Percentiles rank a stretch among this genome's conserved stretches.
Conservation (phyloP, 2,113 vertebrate genomes). For the Silurus asotus region DNA sequence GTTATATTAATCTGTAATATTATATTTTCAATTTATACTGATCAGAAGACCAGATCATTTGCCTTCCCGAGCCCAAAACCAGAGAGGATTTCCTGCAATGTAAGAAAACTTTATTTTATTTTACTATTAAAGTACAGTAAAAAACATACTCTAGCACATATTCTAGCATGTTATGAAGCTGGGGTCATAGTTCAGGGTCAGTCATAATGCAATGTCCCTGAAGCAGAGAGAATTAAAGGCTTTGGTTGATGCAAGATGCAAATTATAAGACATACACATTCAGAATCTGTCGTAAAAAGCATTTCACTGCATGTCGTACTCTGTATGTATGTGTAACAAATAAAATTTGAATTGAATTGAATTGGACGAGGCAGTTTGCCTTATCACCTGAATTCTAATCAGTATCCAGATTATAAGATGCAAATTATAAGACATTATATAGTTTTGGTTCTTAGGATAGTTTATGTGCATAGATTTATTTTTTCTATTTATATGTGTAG, state of each 20-base stretch:
- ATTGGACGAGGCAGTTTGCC: too few relatives aligned
- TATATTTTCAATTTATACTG: neutral
- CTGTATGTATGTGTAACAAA: too few relatives aligned
- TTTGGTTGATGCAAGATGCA: neutral
- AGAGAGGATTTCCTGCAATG: conserved; percentile 15
- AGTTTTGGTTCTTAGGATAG: too few relatives aligned
- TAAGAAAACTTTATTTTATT: conserved; percentile 10
- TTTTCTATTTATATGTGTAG: too few relatives aligned
- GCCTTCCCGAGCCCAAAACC: conserved; percentile 1
- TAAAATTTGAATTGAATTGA: too few relatives aligned
- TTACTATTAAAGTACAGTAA: neutral
- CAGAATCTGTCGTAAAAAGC: neutral
- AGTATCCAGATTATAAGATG: neutral
- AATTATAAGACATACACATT: neutral
- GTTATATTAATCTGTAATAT: neutral
- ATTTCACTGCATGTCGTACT: too few relatives aligned
- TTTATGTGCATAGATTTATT: too few relatives aligned
- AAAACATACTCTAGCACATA: too few relatives aligned
- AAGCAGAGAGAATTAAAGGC: too few relatives aligned
- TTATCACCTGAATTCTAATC: neutral
- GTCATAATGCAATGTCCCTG: too few relatives aligned
- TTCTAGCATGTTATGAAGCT: too few relatives aligned
- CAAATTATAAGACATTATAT: neutral
- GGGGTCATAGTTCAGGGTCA: too few relatives aligned
- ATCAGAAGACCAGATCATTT: neutral